Evolutionary conservation across 2,113 vertebrate species (phyloP).

Genomic region (Phrynocephalus versicolor): DNA sequence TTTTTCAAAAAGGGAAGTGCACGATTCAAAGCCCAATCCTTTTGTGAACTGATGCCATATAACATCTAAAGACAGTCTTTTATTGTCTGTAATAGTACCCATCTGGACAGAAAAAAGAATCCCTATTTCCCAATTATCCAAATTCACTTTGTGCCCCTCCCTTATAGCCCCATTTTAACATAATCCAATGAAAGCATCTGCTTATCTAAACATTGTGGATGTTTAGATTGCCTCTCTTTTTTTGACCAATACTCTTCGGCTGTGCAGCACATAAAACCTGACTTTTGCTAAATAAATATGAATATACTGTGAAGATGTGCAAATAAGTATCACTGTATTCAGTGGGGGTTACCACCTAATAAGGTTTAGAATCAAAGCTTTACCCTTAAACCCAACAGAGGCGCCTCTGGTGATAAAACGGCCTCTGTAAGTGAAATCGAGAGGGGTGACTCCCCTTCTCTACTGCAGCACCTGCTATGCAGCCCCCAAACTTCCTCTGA

Average conservation of each 20-base stretch:
- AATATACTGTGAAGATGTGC: neutral
- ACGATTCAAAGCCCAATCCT: neutral
- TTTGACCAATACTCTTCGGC: neutral
- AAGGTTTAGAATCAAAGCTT: too few relatives aligned
- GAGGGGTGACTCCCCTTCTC: too few relatives aligned
- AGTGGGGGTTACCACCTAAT: too few relatives aligned
- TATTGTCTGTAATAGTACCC: neutral
- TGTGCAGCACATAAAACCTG: neutral
- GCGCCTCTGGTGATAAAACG: too few relatives aligned
- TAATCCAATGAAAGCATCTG: constrained; percentile 17
- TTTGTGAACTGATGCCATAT: neutral
- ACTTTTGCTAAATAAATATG: neutral
- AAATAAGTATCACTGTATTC: neutral
- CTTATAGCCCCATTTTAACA: neutral
- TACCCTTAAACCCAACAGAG: too few relatives aligned
- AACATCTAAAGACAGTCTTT: neutral
- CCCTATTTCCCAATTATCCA: constrained; percentile 9
- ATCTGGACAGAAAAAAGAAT: neutral
- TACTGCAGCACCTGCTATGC: too few relatives aligned
- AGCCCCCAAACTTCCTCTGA: too few relatives aligned
- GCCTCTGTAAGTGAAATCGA: too few relatives aligned
- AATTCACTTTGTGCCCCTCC: neutral
- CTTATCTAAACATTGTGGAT: neutral
- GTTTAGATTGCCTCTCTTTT: neutral
- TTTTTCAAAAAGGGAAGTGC: neutral